Evolutionary conservation across 2,797 vertebrate genomes (phyloP), one percentile per base, ranked within the genome.

Genomic region (Steatocranus sp.): DNA sequence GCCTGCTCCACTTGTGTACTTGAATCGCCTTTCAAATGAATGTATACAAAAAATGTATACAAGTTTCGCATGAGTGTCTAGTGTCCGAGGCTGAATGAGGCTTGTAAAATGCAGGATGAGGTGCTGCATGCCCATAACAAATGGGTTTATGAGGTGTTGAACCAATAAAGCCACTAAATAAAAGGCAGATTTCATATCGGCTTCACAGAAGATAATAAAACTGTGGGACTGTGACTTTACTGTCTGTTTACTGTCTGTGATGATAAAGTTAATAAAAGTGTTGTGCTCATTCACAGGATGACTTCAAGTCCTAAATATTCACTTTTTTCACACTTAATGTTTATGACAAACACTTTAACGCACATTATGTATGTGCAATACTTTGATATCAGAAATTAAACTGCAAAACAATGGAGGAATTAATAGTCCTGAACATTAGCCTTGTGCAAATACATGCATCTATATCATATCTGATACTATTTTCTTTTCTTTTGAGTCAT

Each of bases 191-290:
- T 58, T 78, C 61, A 53, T 17, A 73, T 83, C 7, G 81, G 34
- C 68, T 68, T 53, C 46, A 74, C 66, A 82, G 51, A 83, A 25
- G 49, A 75, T 84, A 18, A 75, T 73, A 18, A 74, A 70, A 76
- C 23, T 83, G 56, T 85, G 75, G 51, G 70, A 76, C 32, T 76
- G 53, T 89, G 80, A 86, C 78, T 82, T 90, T 80, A 82, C 82
- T 88, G 83, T 87, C 81, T 90, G 75, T 92, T 89, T 83, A 84
- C 79, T 88, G 78, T 85, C 81, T 90, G 87, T 87, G 76, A 89
- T 76, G 27, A 83, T 84, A 25, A 83, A 86, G 46, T 86, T 41
- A 89, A 91, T 87, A 89, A 83, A 80, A 20, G 27, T 58, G 78
- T 43, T 79, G 46, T 83, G 63, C 66, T 86, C 79, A 82, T 80